Evolutionary conservation across 2,888 invertebrate genomes (phyloP), one percentile per base, ranked within the genome.

Genomic region (Dromius quadrimaculatus): DNA sequence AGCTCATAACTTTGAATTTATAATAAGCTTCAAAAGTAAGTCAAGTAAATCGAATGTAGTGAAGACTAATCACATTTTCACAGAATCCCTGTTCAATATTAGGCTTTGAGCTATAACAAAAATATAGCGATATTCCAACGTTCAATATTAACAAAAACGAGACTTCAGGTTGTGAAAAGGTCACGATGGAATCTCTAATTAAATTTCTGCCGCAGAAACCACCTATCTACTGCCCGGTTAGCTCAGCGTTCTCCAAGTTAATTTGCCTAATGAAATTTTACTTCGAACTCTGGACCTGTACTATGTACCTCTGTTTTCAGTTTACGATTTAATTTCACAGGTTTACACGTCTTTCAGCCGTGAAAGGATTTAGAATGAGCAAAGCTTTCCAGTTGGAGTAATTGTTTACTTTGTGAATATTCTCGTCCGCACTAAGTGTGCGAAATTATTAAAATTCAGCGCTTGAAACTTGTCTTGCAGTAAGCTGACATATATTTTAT

Each of bases 291-390:
- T 28, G 41, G 20, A 20, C 23, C 15, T 36, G 22, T 54, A 65
- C 38, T 38, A 28, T 11, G 41, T 28, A 54, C 50, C 41, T 54
- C 38, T 66, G 66, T 66, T 66, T 66, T 54, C 41, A 54, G 50
- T 66, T 66, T 66, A 66, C 54, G 66, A 66, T 66, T 66, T 66
- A 66, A 66, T 66, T 66, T 66, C 41, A 38, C 54, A 66, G 36
- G 54, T 66, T 66, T 54, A 66, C 66, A 54, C 66, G 41, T 28
- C 15, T 32, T 64, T 32, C 45, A n/a, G 2, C 5, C 28, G 13
- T 54, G 13, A 54, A 28, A 13, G n/a, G n/a, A n/a, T n/a, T n/a
- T n/a, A n/a, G n/a, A n/a, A n/a, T n/a, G n/a, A n/a, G n/a, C n/a
- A n/a, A n/a, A n/a, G n/a, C n/a, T n/a, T n/a, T n/a, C n/a, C n/a